Conservation (phyloP, 2,113 vertebrate genomes). For the Ceratotherium simum region DNA sequence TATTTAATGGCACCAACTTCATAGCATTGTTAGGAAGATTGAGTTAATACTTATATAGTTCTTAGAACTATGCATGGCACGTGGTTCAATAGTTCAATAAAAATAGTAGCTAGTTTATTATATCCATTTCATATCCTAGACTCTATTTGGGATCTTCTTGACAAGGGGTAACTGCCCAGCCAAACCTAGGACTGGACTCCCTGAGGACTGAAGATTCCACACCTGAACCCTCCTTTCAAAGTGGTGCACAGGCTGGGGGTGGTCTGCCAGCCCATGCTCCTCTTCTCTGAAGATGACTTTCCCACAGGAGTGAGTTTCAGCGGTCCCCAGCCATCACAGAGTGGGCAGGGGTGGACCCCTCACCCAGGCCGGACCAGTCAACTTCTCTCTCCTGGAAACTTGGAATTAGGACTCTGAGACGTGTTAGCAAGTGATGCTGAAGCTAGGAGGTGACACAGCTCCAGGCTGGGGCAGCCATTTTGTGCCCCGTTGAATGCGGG, state of each 20-base stretch:
- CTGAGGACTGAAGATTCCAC: not conserved
- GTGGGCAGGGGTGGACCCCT: not conserved
- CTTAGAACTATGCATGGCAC: not conserved
- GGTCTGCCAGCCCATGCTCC: not conserved
- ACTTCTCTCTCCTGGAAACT: not conserved
- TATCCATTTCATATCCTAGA: not conserved
- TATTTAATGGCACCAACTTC: not conserved
- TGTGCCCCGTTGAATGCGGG: not conserved
- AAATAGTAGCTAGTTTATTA: not conserved
- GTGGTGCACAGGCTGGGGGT: not conserved
- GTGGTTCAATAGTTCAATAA: not conserved
- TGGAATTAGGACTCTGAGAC: not conserved
- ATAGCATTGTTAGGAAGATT: not conserved
- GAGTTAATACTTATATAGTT: not conserved
- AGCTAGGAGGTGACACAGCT: not conserved
- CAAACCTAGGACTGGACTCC: not conserved
- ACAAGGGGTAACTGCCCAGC: not conserved
- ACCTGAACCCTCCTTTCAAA: not conserved
- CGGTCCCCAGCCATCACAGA: not conserved
- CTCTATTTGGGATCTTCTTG: conserved; percentile 21
- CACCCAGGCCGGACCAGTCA: not conserved
- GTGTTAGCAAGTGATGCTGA: not conserved
- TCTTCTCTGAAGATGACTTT: conserved; percentile 26
- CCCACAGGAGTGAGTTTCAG: not conserved
- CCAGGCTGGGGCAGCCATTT: not conserved